phyloP scores from a whole-genome alignment of 2,797 vertebrate genomes.

The Hydrolagus colliei region DNA sequence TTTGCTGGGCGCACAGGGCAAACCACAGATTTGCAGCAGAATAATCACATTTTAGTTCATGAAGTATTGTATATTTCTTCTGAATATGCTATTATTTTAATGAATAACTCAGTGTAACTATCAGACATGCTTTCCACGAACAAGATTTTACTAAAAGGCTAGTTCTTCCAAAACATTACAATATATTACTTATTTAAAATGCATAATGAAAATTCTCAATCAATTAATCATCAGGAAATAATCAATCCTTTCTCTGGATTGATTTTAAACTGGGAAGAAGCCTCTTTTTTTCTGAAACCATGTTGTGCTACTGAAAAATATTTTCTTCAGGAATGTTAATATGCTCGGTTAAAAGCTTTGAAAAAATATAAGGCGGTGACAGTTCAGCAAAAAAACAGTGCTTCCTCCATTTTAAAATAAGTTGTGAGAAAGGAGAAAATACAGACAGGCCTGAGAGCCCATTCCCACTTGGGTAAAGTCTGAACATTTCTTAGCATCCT shows the following conservation, averaged over 20 bases:
- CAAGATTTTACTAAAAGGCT: not conserved
- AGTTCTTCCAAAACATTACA: too few relatives aligned
- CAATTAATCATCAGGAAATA: not conserved
- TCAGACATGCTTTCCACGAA: not conserved
- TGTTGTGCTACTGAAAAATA: too few relatives aligned
- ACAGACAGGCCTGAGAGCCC: too few relatives aligned
- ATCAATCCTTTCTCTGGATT: not conserved
- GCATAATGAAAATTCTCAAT: not conserved
- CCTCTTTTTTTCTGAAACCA: too few relatives aligned
- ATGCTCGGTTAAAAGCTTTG: not conserved
- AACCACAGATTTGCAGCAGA: not conserved
- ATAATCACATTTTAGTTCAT: too few relatives aligned
- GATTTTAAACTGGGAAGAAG: not conserved
- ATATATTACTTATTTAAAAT: not conserved
- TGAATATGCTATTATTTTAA: too few relatives aligned
- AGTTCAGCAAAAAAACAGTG: not conserved
- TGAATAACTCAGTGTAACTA: too few relatives aligned
- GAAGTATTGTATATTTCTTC: too few relatives aligned
- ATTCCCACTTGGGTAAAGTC: too few relatives aligned
- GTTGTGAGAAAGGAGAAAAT: not conserved
- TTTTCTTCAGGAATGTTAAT: too few relatives aligned
- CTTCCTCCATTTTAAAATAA: constrained; percentile 2
- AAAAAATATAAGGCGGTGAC: not conserved
- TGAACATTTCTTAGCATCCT: too few relatives aligned
- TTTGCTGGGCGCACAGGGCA: not conserved